Evolutionary conservation across 2,888 invertebrate genomes (phyloP).

Genomic region (Orgyia antiqua): DNA sequence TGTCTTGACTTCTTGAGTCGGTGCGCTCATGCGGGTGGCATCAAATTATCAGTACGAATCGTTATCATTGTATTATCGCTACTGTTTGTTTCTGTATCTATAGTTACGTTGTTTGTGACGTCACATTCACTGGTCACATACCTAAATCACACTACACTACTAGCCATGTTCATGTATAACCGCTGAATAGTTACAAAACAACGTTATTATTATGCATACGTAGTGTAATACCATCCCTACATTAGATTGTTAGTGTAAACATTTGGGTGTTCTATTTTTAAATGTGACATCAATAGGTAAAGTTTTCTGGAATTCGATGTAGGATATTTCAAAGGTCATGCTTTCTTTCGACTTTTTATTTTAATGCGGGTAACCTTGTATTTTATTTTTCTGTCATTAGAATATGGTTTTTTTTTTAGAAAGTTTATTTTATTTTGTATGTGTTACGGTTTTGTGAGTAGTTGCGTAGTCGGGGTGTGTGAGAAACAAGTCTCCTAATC

Average conservation of each 20-base stretch:
- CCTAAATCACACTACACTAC: too few relatives aligned
- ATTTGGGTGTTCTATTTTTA: conserved; percentile 56
- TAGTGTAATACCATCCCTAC: conserved; percentile 41
- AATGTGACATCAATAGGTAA: conserved; percentile 55
- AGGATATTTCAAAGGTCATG: conserved; percentile 43
- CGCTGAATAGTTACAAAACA: too few relatives aligned
- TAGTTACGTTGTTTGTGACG: conserved; percentile 54
- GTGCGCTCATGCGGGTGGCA: conserved; percentile 40
- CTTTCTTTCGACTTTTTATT: conserved; percentile 28
- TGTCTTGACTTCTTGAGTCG: conserved; percentile 6
- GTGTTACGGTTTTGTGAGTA: conserved; percentile 4
- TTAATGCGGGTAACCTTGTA: too few relatives aligned
- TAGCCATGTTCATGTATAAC: conserved; percentile 4
- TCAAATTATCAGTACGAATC: conserved; percentile 57
- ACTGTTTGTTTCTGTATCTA: conserved; percentile 68
- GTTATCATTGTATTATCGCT: conserved; percentile 63
- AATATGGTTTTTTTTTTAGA: too few relatives aligned
- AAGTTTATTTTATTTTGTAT: neutral
- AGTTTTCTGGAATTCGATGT: conserved; percentile 43
- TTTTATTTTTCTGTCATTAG: too few relatives aligned
- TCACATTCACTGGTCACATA: conserved; percentile 38
- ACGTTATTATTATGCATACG: conserved; percentile 23
- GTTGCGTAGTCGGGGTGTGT: conserved; percentile 29
- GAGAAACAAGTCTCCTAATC: conserved; percentile 53
- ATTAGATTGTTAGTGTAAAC: conserved; percentile 60